Evolutionary conservation across 2,113 vertebrate species (phyloP), one percentile per base, ranked within the genome.

Genomic region (Hirundichthys speculiger): DNA sequence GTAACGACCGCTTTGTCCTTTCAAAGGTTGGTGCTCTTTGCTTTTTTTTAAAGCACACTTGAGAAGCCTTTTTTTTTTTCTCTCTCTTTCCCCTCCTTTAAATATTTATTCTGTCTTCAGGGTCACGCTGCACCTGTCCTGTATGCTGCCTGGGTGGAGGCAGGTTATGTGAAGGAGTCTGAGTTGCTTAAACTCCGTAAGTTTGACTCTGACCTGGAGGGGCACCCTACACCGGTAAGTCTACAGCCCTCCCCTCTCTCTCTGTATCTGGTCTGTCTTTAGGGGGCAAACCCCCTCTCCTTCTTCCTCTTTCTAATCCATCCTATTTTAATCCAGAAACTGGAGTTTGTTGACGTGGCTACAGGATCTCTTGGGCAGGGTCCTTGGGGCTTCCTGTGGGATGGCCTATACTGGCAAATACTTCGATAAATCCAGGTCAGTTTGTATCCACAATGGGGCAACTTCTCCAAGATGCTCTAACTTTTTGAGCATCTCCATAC

Each of bases 321-420:
- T 52, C 42, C 21, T 57, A 0, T 25, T 25, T 14, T 34, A 55
- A 47, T 21, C 19, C 76, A 95, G 94, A 96, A 92, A 92, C 89
- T 96, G 34, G 84, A 85, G 0, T 95, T 95, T 90, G 90, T 95
- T 61, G 94, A 95, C 5, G 92, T 94, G 47, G 92, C 94, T 3
- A 94, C 93, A 0, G 94, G 94, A 20, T 96, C 94, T 10, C 75
- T 94, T 1, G 95, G 95, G 8, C 95, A 96, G 59, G 95, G 95
- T 5, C 81, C n/a, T 96, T 0, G 93, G 94, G 0, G 94, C 94
- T 8, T 90, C 95, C 0, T 96, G 95, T 12, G 95, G 95, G 1
- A 96, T 96, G 94, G 95, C 95, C 8, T 97, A 96, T 70, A 95
- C 93, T 6, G 94, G 94, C 51, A 96, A 95, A 80, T 39, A 95